These are phyloP conservation scores for Drepana falcataria DNA, from an alignment of 2,888 invertebrate species.

Conservation along the genomic window DNA sequence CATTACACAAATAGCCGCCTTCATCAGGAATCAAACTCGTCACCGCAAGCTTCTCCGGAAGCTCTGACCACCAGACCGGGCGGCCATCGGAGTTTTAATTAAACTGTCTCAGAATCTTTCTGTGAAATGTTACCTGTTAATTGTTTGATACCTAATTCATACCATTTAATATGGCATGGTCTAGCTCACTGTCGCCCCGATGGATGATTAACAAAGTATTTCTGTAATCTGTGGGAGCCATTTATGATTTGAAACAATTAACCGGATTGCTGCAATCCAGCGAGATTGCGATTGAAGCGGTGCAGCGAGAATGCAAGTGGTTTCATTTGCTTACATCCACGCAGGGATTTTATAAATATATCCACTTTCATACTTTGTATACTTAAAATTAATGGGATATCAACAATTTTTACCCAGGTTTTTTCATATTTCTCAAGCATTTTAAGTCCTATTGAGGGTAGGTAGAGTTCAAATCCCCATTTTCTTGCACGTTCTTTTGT, in stretches of 20 bases:
- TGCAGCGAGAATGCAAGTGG: constrained; percentile 8
- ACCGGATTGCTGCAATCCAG: constrained; percentile 23
- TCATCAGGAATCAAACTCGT: too few relatives aligned
- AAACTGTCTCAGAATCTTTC: too few relatives aligned
- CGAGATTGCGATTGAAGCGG: constrained; percentile 22
- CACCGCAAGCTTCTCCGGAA: too few relatives aligned
- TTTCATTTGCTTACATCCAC: background rate
- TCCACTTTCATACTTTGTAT: background rate
- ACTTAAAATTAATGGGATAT: background rate
- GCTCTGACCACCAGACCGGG: too few relatives aligned
- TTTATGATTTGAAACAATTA: constrained; percentile 28
- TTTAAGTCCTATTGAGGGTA: too few relatives aligned
- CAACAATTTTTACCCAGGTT: too few relatives aligned
- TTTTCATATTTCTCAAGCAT: too few relatives aligned
- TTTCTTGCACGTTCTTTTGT: too few relatives aligned
- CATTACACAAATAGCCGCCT: too few relatives aligned
- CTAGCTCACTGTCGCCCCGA: constrained; percentile 5
- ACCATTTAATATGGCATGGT: background rate
- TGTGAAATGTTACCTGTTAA: constrained; percentile 11
- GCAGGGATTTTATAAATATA: background rate
- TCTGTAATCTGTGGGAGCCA: constrained; percentile 19
- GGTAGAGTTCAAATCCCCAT: too few relatives aligned
- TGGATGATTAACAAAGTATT: constrained; percentile 18
- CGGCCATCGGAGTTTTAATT: too few relatives aligned
- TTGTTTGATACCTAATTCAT: constrained; percentile 16